Conservation (phyloP, 2,113 vertebrate genomes). For the Xenotilapia longispinis region DNA sequence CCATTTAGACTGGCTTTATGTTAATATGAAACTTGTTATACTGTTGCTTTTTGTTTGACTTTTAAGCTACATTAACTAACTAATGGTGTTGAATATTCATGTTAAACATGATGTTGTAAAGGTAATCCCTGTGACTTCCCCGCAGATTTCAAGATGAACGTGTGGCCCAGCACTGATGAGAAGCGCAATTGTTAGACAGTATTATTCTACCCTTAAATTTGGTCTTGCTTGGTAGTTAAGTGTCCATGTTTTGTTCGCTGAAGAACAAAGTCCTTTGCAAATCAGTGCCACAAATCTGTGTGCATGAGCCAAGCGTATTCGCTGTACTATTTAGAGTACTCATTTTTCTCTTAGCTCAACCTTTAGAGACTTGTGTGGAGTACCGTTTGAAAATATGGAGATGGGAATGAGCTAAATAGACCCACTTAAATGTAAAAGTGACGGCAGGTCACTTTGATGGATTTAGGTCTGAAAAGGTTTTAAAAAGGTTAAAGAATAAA, state of each 20-base stretch:
- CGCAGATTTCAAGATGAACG: background rate
- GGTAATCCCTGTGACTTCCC: background rate
- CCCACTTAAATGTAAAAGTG: background rate
- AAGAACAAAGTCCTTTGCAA: background rate
- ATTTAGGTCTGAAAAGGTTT: background rate
- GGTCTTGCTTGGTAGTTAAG: background rate
- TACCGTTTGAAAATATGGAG: background rate
- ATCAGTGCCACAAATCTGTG: background rate
- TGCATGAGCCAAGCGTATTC: background rate
- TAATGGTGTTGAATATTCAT: background rate
- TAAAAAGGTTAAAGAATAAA: background rate
- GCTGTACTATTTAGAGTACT: background rate
- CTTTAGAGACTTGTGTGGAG: background rate
- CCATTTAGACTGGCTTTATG: fast-evolving
- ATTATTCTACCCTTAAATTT: background rate
- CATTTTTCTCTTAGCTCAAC: background rate
- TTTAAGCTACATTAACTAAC: background rate
- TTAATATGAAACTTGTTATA: background rate
- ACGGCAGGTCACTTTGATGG: fast-evolving
- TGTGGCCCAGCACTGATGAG: background rate
- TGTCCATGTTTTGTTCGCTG: background rate
- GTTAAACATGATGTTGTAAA: background rate
- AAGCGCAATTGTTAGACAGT: background rate
- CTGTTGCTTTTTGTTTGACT: background rate
- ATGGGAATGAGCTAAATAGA: background rate